phyloP scores from a whole-genome alignment of 2,888 invertebrate species.

The Epirrhoe alternata region DNA sequence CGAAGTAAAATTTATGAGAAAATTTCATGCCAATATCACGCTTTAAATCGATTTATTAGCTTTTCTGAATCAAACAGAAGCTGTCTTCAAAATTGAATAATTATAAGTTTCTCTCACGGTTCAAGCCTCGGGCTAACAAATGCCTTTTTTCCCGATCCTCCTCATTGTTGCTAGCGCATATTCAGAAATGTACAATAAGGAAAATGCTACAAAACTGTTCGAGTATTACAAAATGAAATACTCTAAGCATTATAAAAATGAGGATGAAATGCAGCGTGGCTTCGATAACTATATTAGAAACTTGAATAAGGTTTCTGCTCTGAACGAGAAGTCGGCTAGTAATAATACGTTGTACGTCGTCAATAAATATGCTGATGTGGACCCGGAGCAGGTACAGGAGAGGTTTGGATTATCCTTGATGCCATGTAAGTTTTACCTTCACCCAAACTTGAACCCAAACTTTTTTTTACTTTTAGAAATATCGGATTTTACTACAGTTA shows the following conservation, averaged over 20 bases:
- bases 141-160: slow-evolving; percentile 15
- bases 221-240: slow-evolving; percentile 57
- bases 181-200: slow-evolving; percentile 18
- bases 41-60: slow-evolving; percentile 2
- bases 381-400: slow-evolving; percentile 53
- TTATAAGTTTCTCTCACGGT: neutral
- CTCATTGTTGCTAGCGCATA: slow-evolving; percentile 12
- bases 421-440: slow-evolving; percentile 71
- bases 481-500: no score
- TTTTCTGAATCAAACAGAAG: neutral
- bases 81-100: neutral
- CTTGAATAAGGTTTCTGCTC: slow-evolving; percentile 50
- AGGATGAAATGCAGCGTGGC: slow-evolving; percentile 47
- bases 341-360: slow-evolving; percentile 52
- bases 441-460: no score
- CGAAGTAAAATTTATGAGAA: neutral
- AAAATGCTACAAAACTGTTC: slow-evolving; percentile 47
- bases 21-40: slow-evolving; percentile 3
- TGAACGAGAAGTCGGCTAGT: slow-evolving; percentile 53
- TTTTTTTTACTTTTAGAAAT: no score
- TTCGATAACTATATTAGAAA: slow-evolving; percentile 58
- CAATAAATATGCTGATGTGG: slow-evolving; percentile 62
- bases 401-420: slow-evolving; percentile 55
- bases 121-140: slow-evolving; percentile 8
- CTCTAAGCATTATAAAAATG: slow-evolving; percentile 53